These are phyloP conservation scores for Atractosteus spatula DNA, from an alignment of 2,113 vertebrate genomes.

Conservation along the genomic window DNA sequence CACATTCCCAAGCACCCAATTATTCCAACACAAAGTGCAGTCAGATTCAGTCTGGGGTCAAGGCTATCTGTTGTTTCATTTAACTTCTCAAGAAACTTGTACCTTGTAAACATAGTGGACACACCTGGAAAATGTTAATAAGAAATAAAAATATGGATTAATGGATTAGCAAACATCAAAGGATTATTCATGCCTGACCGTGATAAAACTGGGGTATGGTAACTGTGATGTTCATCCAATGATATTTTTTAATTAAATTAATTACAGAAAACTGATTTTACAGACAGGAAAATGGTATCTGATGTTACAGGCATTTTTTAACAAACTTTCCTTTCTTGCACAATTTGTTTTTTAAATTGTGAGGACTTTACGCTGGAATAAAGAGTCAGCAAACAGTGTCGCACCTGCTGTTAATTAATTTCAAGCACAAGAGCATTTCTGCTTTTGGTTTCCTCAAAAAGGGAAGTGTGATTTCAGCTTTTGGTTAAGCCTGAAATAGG, in stretches of 20 bases:
- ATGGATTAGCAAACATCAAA: neutral
- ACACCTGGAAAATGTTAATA: constrained; percentile 58
- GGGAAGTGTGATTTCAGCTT: constrained; percentile 41
- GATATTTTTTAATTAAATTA: no score
- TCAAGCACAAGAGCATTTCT: neutral
- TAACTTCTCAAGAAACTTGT: constrained; percentile 81
- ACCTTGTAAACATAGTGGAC: constrained; percentile 80
- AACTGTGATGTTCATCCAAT: no score
- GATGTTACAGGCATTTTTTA: no score
- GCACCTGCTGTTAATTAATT: no score
- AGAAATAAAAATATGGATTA: neutral
- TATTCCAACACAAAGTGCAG: constrained; percentile 64
- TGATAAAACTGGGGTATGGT: no score
- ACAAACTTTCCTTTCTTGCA: no score
- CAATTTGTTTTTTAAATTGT: no score
- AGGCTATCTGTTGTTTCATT: constrained; percentile 44
- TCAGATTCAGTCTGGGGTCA: constrained; percentile 58
- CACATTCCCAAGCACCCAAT: constrained; percentile 83
- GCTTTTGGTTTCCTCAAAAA: constrained; percentile 48
- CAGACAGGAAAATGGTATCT: no score
- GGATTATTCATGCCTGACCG: no score
- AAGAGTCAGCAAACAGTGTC: no score
- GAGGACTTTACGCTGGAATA: no score
- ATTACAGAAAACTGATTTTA: no score
- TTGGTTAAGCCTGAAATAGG: neutral